phyloP scores from a whole-genome alignment of 2,888 invertebrate genomes.

The Oligia latruncula region DNA sequence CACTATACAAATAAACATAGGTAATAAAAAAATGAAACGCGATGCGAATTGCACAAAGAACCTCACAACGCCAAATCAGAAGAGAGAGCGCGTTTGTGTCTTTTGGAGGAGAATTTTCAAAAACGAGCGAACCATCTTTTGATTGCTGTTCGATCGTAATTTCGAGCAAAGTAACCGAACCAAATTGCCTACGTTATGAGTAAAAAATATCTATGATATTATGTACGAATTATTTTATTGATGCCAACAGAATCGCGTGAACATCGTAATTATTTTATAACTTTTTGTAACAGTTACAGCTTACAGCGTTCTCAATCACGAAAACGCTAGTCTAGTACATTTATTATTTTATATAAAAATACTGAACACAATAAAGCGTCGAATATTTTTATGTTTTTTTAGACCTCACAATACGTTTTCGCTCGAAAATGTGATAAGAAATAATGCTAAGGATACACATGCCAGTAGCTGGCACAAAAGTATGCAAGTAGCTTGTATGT shows the following conservation, averaged over 20 bases:
- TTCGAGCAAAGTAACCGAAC: background rate
- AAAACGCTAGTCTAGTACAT: background rate
- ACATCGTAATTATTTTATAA: constrained; percentile 3
- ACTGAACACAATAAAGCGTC: background rate
- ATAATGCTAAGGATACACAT: background rate
- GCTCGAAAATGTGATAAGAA: background rate
- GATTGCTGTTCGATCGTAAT: background rate
- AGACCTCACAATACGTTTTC: background rate
- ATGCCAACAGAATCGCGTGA: constrained; percentile 6
- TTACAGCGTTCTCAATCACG: constrained; percentile 10
- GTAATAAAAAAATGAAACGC: constrained; percentile 35
- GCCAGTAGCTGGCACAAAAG: too few species aligned
- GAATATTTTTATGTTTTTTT: background rate
- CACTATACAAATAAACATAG: background rate
- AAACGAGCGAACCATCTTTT: background rate
- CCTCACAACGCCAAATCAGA: constrained; percentile 9
- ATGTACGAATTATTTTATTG: constrained; percentile 7
- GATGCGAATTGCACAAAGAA: constrained; percentile 17
- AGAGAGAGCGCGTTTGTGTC: constrained; percentile 44
- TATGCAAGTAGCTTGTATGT: too few species aligned
- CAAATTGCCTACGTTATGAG: background rate
- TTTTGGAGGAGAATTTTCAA: constrained; percentile 30
- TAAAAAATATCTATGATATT: background rate
- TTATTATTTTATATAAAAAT: too few species aligned
- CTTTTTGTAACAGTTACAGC: constrained; percentile 16